Conservation (phyloP, 1,140 invertebrate genomes). For the Holotrichia oblita region DNA sequence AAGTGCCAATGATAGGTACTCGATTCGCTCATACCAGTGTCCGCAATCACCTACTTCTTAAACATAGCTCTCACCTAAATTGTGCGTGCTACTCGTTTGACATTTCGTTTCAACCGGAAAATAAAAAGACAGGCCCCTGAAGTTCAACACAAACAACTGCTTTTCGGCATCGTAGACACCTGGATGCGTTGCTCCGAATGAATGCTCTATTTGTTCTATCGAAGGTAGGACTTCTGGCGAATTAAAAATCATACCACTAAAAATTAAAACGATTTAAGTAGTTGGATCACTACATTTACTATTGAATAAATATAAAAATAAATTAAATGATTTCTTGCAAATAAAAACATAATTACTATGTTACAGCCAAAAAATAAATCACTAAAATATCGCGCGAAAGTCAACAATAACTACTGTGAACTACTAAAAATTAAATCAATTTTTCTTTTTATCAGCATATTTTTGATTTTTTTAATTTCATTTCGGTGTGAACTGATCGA, state of each 20-base stretch:
- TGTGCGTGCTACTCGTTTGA: conserved; percentile 69
- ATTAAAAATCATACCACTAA: conserved; percentile 91
- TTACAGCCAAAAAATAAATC: no score
- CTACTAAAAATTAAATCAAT: no score
- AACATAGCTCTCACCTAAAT: conserved; percentile 50
- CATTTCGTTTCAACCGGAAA: conserved; percentile 95
- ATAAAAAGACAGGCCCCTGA: conserved; percentile 93
- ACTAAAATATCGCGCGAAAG: no score
- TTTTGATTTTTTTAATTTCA: neutral
- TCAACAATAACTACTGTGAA: no score
- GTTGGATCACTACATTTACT: no score
- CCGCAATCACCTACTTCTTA: conserved; percentile 25
- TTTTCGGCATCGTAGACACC: conserved; percentile 95
- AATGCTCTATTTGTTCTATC: conserved; percentile 97
- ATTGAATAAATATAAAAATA: no score
- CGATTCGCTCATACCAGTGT: conserved; percentile 22
- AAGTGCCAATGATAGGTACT: neutral
- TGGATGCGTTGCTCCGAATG: conserved; percentile 97
- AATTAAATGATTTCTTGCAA: no score
- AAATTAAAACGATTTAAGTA: conserved; percentile 46
- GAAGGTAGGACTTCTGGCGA: conserved; percentile 94
- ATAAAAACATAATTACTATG: no score
- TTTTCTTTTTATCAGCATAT: neutral
- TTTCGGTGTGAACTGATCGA: neutral
- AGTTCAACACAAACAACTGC: conserved; percentile 93